Base-by-base conservation (phyloP, 2,888 invertebrate genomes). In the Diaprepes abbreviatus region DNA sequence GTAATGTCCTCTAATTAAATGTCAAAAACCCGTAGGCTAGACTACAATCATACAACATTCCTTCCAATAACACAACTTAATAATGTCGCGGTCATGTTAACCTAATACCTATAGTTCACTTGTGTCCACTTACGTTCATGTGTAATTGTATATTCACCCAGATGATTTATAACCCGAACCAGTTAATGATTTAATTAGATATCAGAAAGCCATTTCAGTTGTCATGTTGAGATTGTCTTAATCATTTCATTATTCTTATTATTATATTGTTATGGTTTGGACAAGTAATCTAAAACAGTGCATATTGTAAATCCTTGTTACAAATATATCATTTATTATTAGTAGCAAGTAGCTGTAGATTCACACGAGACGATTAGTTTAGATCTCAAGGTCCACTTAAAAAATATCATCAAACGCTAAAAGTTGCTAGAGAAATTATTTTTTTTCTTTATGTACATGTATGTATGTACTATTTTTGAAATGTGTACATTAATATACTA, bases 51-150 rank as follows among this genome's bases (percentile, higher is more conserved):
- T 16, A 19, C 50, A 38, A 16, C 28, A 38, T 63, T 38, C 24
- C 17, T 5, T 21, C 52, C 17, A 16, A 21, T 38, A 60, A 9
- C 38, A 28, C 28, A 65, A 65, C 57, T 65, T 65, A 52, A 67
- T 54, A 54, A 60, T 54, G 45, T 67, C 45, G 52, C 59, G 40
- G 16, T 24, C 65, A 52, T 70, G 65, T 70, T 70, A 65, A 59
- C 24, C 55, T 64, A 65, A 45, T 65, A 65, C 35, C 65, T 21
- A 70, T 64, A 65, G 65, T 70, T 35, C 59, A 69, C 64, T 69
- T 58, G 64, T 64, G 64, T 64, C 55, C 52, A 69, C 58, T 64
- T 54, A 52, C 43, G 36, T 38, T 38, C 16, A 54, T 35, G 43
- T 24, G 45, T 60, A 60, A 67, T 67, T 54, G 59, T 59, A 36